A percentile compares a stretch with the other conserved stretches of the same genome.
These are phyloP conservation scores for Cervus canadensis DNA, from an alignment of 2,113 vertebrate species.

Conservation along the genomic window DNA sequence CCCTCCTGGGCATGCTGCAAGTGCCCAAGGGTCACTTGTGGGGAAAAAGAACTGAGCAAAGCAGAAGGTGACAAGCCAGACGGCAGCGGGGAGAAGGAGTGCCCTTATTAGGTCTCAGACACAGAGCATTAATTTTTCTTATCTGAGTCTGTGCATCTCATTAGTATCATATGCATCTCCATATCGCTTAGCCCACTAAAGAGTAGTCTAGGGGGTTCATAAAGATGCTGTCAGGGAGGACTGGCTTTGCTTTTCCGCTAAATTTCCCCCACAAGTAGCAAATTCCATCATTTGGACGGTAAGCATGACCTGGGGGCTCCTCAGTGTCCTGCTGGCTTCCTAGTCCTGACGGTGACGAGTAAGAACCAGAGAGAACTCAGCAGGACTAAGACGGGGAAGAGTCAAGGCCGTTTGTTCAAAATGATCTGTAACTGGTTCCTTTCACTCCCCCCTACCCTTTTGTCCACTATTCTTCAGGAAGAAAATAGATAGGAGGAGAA, in stretches of 20 bases:
- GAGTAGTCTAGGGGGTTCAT: background rate
- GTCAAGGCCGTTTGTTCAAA: background rate
- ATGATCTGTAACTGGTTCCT: background rate
- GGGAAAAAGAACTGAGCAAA: background rate
- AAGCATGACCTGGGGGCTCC: background rate
- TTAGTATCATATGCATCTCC: background rate
- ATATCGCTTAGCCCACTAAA: background rate
- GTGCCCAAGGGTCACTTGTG: background rate
- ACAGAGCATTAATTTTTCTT: background rate
- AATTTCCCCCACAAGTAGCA: background rate
- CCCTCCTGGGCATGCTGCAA: no score
- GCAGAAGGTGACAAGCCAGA: background rate
- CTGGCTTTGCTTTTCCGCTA: background rate
- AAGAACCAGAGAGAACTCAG: background rate
- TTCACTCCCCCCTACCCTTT: background rate
- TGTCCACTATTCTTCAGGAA: background rate
- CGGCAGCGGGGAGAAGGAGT: background rate
- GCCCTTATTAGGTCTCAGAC: accelerated
- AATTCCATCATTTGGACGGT: background rate
- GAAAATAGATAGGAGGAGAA: background rate
- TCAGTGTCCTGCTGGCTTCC: slow-evolving; percentile 10
- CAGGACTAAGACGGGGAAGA: background rate
- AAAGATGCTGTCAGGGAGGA: background rate
- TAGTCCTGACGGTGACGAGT: background rate
- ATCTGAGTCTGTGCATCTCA: background rate